These are phyloP conservation scores for Acronicta psi DNA, from an alignment of 2,888 invertebrate genomes.

Conservation along the genomic window DNA sequence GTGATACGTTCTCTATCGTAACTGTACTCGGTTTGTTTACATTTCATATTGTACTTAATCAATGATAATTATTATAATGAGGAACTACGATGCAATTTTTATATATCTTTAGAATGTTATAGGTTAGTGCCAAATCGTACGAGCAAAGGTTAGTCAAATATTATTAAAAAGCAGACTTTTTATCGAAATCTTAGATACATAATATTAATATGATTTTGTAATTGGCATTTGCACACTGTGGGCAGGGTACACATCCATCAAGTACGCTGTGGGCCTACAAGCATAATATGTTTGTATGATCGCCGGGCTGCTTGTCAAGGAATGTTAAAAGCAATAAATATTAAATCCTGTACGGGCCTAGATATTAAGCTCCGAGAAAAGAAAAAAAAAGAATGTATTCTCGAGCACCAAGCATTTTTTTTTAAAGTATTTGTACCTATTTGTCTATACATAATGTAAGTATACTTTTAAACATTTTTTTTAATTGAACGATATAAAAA, in stretches of 20 bases:
- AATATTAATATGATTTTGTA: background rate
- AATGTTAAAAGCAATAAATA: too few species aligned
- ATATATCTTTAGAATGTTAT: slow-evolving; percentile 36
- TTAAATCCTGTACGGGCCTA: background rate
- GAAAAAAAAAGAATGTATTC: too few species aligned
- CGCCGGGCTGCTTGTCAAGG: too few species aligned
- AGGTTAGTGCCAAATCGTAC: slow-evolving; percentile 48
- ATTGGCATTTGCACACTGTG: too few species aligned
- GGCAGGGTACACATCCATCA: too few species aligned
- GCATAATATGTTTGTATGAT: background rate
- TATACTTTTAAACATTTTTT: too few species aligned
- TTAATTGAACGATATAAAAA: too few species aligned
- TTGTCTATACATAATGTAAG: too few species aligned
- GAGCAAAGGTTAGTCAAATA: slow-evolving; percentile 7
- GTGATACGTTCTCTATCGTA: slow-evolving; percentile 73
- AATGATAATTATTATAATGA: slow-evolving; percentile 1
- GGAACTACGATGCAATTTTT: slow-evolving; percentile 22
- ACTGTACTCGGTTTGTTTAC: slow-evolving; percentile 28
- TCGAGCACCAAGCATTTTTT: too few species aligned
- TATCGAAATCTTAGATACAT: background rate
- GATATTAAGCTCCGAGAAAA: background rate
- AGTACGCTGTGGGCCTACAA: background rate
- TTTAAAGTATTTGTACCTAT: too few species aligned
- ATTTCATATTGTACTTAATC: slow-evolving; percentile 33
- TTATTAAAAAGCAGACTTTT: background rate